Percentiles rank a stretch among this genome's conserved stretches.
These are phyloP conservation scores for Odontothrips loti DNA, from an alignment of 2,888 invertebrate genomes.

Conservation along the genomic window DNA sequence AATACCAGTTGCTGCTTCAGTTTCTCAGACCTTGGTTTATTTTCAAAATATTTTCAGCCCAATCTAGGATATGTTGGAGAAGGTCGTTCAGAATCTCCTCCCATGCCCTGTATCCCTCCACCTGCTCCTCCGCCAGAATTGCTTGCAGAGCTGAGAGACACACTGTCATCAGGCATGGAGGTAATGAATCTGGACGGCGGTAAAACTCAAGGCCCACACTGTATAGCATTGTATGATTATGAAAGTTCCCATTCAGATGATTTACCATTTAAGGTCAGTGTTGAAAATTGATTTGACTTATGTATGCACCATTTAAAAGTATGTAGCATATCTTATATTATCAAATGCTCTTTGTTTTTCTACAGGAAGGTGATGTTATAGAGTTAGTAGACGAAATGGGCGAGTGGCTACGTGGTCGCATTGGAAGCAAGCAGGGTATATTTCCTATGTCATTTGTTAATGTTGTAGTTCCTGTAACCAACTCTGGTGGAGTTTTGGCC, in stretches of 20 bases:
- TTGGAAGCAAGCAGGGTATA: slow-evolving; percentile 67
- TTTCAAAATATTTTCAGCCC: background rate
- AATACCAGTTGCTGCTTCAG: background rate
- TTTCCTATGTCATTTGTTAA: slow-evolving; percentile 79
- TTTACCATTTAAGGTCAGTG: slow-evolving; percentile 66
- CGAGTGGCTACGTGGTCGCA: slow-evolving; percentile 75
- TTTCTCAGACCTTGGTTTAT: too few relatives aligned
- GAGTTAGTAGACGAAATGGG: slow-evolving; percentile 65
- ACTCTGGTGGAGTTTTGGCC: slow-evolving; percentile 36
- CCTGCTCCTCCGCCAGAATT: slow-evolving; percentile 63
- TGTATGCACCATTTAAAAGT: slow-evolving; percentile 36
- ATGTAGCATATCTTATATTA: slow-evolving; percentile 34
- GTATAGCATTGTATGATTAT: slow-evolving; percentile 75
- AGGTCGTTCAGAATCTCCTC: slow-evolving; percentile 53
- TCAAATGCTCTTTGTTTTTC: slow-evolving; percentile 40
- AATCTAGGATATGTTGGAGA: slow-evolving; percentile 32
- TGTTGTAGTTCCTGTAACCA: slow-evolving; percentile 64
- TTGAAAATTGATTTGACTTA: slow-evolving; percentile 26
- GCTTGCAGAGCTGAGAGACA: slow-evolving; percentile 40
- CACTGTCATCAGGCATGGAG: background rate
- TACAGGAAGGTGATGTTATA: slow-evolving; percentile 68
- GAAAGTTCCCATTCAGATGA: slow-evolving; percentile 70
- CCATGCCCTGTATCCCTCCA: slow-evolving; percentile 75
- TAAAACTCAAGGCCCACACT: slow-evolving; percentile 55
- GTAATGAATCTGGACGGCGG: background rate